Percentiles rank a stretch among this genome's conserved stretches.
Conservation (phyloP, 2,888 invertebrate species). For the Cataglyphis rosenhaueri region DNA sequence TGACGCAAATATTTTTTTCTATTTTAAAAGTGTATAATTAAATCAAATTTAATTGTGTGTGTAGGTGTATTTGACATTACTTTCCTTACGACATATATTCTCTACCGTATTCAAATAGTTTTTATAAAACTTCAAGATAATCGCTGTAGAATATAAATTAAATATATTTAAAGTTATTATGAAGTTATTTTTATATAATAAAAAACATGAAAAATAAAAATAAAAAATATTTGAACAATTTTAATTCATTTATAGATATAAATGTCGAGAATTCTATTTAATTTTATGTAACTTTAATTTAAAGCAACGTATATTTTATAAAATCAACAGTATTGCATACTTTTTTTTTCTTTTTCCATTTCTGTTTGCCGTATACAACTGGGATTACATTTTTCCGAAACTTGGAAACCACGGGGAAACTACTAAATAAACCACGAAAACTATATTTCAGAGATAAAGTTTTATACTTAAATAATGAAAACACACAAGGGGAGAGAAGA, state of each 20-base stretch:
- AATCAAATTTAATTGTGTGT: not conserved
- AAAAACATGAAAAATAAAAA: not conserved
- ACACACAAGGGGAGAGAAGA: not conserved
- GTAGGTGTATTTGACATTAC: not conserved
- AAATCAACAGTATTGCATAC: not conserved
- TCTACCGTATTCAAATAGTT: not conserved
- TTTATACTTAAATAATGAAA: slow-evolving; percentile 24
- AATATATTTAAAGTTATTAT: not conserved
- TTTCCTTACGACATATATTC: not conserved
- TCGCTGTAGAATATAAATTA: not conserved
- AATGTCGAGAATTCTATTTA: not conserved
- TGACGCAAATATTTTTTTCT: not conserved
- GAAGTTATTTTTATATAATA: not conserved
- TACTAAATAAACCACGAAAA: not conserved
- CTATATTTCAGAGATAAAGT: slow-evolving; percentile 9
- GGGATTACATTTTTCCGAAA: slow-evolving; percentile 25
- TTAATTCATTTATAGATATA: not conserved
- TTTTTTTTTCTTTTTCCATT: not conserved
- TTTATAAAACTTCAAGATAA: not conserved
- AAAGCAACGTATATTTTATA: not conserved
- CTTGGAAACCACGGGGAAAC: not conserved
- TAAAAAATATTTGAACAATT: not conserved
- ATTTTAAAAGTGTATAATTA: not conserved
- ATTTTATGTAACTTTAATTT: not conserved
- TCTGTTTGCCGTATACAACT: not conserved